These are phyloP conservation scores for Eurois occulta DNA, from an alignment of 2,888 invertebrate genomes.

Conservation along the genomic window DNA sequence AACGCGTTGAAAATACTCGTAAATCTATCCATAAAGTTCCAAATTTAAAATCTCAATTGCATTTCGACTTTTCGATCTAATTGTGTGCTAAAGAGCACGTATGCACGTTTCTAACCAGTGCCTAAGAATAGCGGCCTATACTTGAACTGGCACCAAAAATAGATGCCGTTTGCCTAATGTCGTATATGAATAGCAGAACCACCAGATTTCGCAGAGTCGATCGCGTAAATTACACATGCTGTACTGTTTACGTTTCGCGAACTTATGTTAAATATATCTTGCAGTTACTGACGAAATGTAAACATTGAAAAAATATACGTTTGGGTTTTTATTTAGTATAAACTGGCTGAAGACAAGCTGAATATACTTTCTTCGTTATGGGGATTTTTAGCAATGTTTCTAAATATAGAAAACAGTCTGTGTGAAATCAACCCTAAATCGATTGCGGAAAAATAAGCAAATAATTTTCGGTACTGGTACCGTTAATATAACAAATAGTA, in stretches of 20 bases:
- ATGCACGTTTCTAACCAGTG: conserved; percentile 61
- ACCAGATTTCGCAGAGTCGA: conserved; percentile 63
- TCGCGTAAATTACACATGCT: conserved; percentile 68
- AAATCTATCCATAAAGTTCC: conserved; percentile 22
- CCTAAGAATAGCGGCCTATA: conserved; percentile 73
- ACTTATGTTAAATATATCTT: conserved; percentile 64
- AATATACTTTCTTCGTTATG: conserved; percentile 39
- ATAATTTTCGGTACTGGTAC: conserved; percentile 5
- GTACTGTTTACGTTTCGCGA: conserved; percentile 68
- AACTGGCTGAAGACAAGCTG: conserved; percentile 34
- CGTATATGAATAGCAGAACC: conserved; percentile 61
- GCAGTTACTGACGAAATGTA: conserved; percentile 44
- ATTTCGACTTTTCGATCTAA: conserved; percentile 41
- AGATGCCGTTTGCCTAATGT: conserved; percentile 67
- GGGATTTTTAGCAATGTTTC: conserved; percentile 23
- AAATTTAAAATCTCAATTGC: conserved; percentile 28
- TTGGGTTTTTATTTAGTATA: conserved; percentile 49
- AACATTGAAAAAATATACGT: conserved; percentile 52
- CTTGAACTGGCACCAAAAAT: conserved; percentile 73
- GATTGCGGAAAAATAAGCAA: neutral
- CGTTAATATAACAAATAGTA: conserved; percentile 27
- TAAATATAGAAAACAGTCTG: conserved; percentile 20
- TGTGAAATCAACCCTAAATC: neutral
- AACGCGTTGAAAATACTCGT: neutral
- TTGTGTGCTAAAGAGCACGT: conserved; percentile 67